phyloP scores from a whole-genome alignment of 2,888 invertebrate genomes.

The Troilus luridus region DNA sequence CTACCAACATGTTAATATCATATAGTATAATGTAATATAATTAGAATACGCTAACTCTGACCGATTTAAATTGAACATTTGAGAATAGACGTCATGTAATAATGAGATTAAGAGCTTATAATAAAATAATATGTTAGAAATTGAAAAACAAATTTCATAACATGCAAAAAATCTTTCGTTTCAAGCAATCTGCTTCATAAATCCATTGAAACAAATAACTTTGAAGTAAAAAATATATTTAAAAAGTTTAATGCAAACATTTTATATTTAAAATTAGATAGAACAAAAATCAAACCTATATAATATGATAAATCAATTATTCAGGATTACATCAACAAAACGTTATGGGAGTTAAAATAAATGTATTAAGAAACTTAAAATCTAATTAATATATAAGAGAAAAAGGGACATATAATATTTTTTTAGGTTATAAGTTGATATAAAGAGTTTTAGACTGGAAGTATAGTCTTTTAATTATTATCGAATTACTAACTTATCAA shows the following conservation, averaged over 20 bases:
- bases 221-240: neutral
- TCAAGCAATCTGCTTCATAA: constrained; percentile 21
- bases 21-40: neutral
- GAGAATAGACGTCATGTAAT: neutral
- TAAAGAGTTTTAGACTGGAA: too few relatives aligned
- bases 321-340: neutral
- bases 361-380: neutral
- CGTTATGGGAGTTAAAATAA: neutral
- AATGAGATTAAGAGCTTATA: constrained; percentile 15
- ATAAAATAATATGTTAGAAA: constrained; percentile 13
- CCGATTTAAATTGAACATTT: neutral
- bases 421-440: too few relatives aligned
- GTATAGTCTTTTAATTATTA: too few relatives aligned
- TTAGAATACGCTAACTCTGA: neutral
- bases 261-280: neutral
- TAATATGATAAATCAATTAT: neutral
- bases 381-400: neutral
- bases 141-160: neutral
- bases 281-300: neutral
- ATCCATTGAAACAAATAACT: neutral
- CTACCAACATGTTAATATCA: neutral
- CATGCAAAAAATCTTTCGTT: neutral
- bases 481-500: too few relatives aligned
- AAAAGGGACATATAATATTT: too few relatives aligned
- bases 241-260: neutral